These are phyloP conservation scores for Morpho helenor DNA, from an alignment of 2,888 invertebrate genomes.

Conservation along the genomic window DNA sequence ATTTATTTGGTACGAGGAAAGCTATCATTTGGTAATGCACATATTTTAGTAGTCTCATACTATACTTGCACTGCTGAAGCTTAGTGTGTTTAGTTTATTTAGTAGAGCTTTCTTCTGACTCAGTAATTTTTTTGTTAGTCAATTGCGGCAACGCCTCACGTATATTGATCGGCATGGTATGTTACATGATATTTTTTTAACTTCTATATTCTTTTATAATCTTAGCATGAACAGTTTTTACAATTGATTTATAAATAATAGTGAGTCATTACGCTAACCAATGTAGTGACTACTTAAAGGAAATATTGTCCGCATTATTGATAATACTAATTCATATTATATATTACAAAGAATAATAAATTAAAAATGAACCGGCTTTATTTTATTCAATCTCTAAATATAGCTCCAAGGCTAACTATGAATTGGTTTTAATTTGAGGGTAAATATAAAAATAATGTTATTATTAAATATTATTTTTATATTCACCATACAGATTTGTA, in stretches of 20 bases:
- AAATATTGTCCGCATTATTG: background rate
- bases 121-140: background rate
- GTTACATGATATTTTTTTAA: slow-evolving; percentile 12
- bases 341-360: background rate
- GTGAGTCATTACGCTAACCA: slow-evolving; percentile 37
- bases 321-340: background rate
- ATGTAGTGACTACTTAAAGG: background rate
- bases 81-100: no score
- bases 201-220: slow-evolving; percentile 10
- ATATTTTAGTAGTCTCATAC: background rate
- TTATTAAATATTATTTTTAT: background rate
- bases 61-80: no score
- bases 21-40: slow-evolving; percentile 8
- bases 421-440: background rate
- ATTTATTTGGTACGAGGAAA: background rate
- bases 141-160: slow-evolving; percentile 8
- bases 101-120: no score
- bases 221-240: background rate
- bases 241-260: slow-evolving; percentile 51
- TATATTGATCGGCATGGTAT: slow-evolving; percentile 21
- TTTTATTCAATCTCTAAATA: background rate
- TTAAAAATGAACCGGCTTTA: background rate
- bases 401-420: background rate
- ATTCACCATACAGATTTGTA: background rate
- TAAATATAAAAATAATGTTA: background rate